Evolutionary conservation across 2,113 vertebrate genomes (phyloP).

Genomic region (Uria lomvia): DNA sequence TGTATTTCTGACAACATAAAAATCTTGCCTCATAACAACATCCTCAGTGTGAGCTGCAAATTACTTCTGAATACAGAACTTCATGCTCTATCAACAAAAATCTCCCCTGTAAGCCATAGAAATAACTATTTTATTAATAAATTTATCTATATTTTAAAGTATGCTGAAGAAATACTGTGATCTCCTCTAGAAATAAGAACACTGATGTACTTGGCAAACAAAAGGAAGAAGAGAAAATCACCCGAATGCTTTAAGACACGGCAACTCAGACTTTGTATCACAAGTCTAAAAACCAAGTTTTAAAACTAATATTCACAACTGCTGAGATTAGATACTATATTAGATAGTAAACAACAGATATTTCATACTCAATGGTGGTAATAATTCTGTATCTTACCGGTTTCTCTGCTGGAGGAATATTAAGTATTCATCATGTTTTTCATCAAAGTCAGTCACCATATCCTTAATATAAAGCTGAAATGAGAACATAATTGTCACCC

Average conservation of each 20-base stretch:
- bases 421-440: slow-evolving; percentile 93
- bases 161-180: background rate
- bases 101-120: background rate
- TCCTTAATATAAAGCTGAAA: slow-evolving; percentile 73
- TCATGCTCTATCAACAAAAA: background rate
- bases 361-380: background rate
- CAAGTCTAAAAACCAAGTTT: background rate
- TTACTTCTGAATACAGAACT: background rate
- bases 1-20: background rate
- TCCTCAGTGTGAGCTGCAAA: background rate
- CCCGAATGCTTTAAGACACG: background rate
- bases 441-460: slow-evolving; percentile 83
- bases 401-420: slow-evolving; percentile 92
- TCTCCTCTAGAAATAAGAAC: background rate
- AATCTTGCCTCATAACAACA: background rate
- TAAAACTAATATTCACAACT: background rate
- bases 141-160: background rate
- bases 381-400: slow-evolving; percentile 75
- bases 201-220: background rate
- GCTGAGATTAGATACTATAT: background rate
- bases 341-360: background rate
- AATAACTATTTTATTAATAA: background rate
- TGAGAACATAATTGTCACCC: slow-evolving; percentile 12
- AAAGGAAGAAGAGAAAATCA: background rate
- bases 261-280: background rate